Evolutionary conservation across 2,888 invertebrate species (phyloP).

Genomic region (Cyclophora punctaria): DNA sequence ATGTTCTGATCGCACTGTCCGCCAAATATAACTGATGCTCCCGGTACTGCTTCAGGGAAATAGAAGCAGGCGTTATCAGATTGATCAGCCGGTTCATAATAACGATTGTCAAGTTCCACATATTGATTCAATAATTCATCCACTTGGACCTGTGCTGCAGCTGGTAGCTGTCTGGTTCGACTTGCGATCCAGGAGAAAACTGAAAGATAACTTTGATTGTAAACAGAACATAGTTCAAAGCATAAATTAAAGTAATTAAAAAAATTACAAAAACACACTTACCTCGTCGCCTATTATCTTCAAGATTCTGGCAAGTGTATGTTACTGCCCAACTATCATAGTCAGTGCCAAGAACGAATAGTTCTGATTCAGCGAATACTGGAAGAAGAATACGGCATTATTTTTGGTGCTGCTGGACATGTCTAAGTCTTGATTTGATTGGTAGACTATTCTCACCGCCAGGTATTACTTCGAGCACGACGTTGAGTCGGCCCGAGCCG

Average conservation of each 20-base stretch:
- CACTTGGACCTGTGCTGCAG: conserved; percentile 25
- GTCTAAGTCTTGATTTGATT: no score
- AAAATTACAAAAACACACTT: conserved; percentile 17
- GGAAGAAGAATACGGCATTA: conserved; percentile 14
- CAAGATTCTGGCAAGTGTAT: conserved; percentile 75
- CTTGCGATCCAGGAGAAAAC: conserved; percentile 61
- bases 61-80: conserved; percentile 40
- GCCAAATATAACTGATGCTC: conserved; percentile 34
- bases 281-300: conserved; percentile 59
- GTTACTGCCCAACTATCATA: conserved; percentile 78
- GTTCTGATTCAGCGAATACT: conserved; percentile 27
- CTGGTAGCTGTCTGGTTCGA: conserved; percentile 31
- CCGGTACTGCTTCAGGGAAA: conserved; percentile 30
- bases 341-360: conserved; percentile 78
- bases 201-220: conserved; percentile 14
- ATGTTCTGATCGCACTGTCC: conserved; percentile 47
- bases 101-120: conserved; percentile 22
- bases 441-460: conserved; percentile 24
- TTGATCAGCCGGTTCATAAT: background rate
- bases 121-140: conserved; percentile 28
- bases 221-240: no score
- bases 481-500: conserved; percentile 39
- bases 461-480: conserved; percentile 38
- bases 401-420: no score
- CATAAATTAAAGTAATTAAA: no score